These are phyloP conservation scores for Drosophila recens DNA, from an alignment of 2,888 invertebrate genomes.

Conservation along the genomic window DNA sequence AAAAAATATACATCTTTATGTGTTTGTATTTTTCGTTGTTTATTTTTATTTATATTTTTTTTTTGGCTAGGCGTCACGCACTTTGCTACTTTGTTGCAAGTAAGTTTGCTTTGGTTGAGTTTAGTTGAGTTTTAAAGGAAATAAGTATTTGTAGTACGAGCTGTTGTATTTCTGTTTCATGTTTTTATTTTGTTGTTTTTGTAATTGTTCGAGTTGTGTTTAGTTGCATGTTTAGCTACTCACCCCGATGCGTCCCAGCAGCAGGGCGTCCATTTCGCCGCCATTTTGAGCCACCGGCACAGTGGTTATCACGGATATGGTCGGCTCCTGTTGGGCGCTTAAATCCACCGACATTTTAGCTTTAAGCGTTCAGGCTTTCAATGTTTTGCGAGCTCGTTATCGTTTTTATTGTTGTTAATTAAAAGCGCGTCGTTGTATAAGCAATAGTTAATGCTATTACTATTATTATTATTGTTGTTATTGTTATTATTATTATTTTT, in stretches of 20 bases:
- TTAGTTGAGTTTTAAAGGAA: slow-evolving; percentile 16
- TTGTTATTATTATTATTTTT: slow-evolving; percentile 22
- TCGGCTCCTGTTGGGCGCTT: slow-evolving; percentile 82
- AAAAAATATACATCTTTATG: slow-evolving; percentile 5
- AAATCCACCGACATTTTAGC: slow-evolving; percentile 83
- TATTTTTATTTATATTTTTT: neutral
- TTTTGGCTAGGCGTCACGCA: slow-evolving; percentile 61
- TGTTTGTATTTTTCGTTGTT: slow-evolving; percentile 7
- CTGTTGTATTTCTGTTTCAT: slow-evolving; percentile 18
- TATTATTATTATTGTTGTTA: slow-evolving; percentile 21
- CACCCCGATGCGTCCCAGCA: slow-evolving; percentile 92
- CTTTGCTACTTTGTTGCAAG: slow-evolving; percentile 68
- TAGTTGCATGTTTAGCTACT: slow-evolving; percentile 83
- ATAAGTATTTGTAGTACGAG: slow-evolving; percentile 27
- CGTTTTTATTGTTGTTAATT: slow-evolving; percentile 9
- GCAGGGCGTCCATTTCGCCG: slow-evolving; percentile 92
- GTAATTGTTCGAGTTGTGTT: slow-evolving; percentile 12
- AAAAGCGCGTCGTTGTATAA: slow-evolving; percentile 24
- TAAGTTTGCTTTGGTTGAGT: slow-evolving; percentile 29
- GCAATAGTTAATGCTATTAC: slow-evolving; percentile 13
- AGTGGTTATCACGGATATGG: slow-evolving; percentile 84
- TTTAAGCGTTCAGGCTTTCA: slow-evolving; percentile 1
- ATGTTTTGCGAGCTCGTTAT: neutral
- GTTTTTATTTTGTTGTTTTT: slow-evolving; percentile 15
- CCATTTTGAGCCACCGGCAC: slow-evolving; percentile 86